phyloP scores from a whole-genome alignment of 2,797 vertebrate species.

The Coluber constrictor region DNA sequence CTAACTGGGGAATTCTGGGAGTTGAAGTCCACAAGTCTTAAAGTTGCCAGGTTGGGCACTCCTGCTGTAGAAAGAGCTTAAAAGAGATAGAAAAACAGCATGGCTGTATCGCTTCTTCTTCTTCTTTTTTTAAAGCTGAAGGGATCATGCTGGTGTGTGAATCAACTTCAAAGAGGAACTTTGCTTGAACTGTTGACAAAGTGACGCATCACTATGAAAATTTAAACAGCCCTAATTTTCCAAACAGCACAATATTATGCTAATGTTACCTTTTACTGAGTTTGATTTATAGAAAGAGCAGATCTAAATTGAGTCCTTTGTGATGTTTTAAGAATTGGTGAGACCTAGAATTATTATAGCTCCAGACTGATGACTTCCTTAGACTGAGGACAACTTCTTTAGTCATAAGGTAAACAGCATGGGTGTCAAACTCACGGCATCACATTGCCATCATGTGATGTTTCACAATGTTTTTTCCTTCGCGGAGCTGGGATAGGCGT shows the following conservation, averaged over 20 bases:
- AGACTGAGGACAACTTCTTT: neutral
- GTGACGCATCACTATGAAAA: neutral
- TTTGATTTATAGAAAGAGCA: neutral
- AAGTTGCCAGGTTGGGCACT: neutral
- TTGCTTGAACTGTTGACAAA: neutral
- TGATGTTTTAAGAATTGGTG: neutral
- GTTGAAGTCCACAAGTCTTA: neutral
- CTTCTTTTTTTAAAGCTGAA: neutral
- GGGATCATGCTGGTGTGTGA: neutral
- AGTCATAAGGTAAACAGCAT: neutral
- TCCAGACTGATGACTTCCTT: neutral
- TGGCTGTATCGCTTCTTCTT: neutral
- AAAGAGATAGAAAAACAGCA: neutral
- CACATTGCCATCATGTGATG: no score
- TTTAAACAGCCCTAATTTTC: neutral
- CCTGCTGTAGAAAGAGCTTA: neutral
- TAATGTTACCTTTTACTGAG: neutral
- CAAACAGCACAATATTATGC: neutral
- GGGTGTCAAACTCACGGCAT: no score
- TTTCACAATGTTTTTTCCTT: no score
- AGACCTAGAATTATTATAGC: neutral
- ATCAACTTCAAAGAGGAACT: neutral
- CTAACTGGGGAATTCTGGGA: neutral
- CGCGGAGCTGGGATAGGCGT: no score
- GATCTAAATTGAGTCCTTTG: neutral